These are phyloP conservation scores for Drosophila repletoides DNA, from an alignment of 1,140 invertebrate species.

Conservation along the genomic window DNA sequence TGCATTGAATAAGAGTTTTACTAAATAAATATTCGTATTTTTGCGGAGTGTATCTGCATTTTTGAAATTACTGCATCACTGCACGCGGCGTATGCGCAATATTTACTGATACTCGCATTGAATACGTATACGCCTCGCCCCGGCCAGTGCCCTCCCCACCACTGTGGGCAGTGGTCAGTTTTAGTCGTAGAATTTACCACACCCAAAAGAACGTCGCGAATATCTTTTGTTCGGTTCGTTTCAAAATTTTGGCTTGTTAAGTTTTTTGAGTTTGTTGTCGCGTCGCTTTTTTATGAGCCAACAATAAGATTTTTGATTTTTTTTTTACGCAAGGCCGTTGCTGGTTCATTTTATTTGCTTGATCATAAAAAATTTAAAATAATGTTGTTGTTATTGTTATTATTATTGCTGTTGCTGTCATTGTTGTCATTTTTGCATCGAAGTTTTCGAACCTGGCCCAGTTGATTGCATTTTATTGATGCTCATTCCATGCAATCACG, in stretches of 20 bases:
- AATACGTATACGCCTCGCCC: neutral
- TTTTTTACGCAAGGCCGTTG: conserved; percentile 39
- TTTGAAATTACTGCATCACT: conserved; percentile 9
- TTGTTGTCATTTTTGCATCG: conserved; percentile 8
- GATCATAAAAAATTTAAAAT: conserved; percentile 28
- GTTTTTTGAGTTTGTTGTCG: conserved; percentile 15
- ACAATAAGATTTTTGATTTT: conserved; percentile 33
- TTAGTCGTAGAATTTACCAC: conserved; percentile 9
- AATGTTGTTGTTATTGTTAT: neutral
- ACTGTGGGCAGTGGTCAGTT: neutral
- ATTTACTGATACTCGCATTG: conserved; percentile 7
- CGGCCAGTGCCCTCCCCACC: conserved; percentile 10
- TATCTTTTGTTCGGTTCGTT: conserved; percentile 33
- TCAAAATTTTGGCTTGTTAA: conserved; percentile 24
- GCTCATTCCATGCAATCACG: conserved; percentile 34
- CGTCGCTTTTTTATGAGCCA: conserved; percentile 30
- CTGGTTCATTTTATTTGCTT: conserved; percentile 22
- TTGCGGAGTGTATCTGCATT: neutral
- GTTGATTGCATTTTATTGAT: conserved; percentile 35
- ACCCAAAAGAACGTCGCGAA: conserved; percentile 40
- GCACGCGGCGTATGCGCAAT: conserved; percentile 44
- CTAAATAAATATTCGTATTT: neutral
- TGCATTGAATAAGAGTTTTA: no score
- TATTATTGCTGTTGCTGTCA: conserved; percentile 4
- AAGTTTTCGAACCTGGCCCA: conserved; percentile 21